Evolutionary conservation across 2,888 invertebrate species (phyloP), one percentile per base, ranked within the genome.

Genomic region (Standfussiana lucernea): DNA sequence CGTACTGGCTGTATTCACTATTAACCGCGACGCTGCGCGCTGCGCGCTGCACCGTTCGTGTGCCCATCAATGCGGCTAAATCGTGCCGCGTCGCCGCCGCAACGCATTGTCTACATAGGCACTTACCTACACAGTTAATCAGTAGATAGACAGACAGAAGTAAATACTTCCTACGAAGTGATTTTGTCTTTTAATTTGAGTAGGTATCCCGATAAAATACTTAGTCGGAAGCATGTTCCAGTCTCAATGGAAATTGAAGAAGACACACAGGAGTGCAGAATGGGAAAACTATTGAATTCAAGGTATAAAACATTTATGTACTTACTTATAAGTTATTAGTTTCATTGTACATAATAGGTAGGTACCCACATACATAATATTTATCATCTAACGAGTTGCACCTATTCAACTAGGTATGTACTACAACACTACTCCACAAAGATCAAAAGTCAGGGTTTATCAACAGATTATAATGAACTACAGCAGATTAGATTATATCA

Each of bases 371-470:
- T 32, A 71, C 42, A 71, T 71, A 68, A 35, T 42, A 53, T 28
- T 35, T 45, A 42, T 32, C 1, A 45, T 5, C 1, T 71, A 42
- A 45, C 13, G 13, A 73, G 18, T 11, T 45, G n/a, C 50, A 45
- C 15, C n/a, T 59, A 28, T 37, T 37, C 45, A 24, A 37, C 10
- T n/a, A 47, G 15, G 35, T 47, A 37, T 37, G 0, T 50, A 71
- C 40, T n/a, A n/a, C n/a, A n/a, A 45, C 32, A 45, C 4, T 71
- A 75, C 37, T 21, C 5, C 7, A 50, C 8, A 32, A 28, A 62
- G 62, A 50, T 75, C 42, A 28, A 24, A 53, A 53, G 47, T 28
- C 28, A 53, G 50, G 42, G 50, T 75, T 75, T 62, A 75, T 64
- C 50, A 50, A 21, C n/a, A 50, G 74, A 62, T 75, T 59, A 61